Conservation (phyloP, 2,888 invertebrate species). For the Hypolimnas misippus region DNA sequence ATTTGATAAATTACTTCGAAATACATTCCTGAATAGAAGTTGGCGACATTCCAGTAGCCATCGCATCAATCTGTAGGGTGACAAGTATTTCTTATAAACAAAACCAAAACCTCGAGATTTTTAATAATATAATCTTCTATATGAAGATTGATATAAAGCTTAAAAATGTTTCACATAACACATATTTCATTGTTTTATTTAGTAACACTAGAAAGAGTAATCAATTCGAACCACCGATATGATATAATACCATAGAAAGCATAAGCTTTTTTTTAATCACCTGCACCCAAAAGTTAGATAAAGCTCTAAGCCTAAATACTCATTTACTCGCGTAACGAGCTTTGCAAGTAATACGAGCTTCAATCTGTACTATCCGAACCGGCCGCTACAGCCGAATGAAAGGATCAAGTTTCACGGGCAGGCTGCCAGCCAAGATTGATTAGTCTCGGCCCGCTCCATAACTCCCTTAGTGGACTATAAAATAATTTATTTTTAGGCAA, state of each 20-base stretch:
- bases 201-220: too few species aligned
- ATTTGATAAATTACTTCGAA: conserved; percentile 20
- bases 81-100: neutral
- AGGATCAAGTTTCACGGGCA: conserved; percentile 41
- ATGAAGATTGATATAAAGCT: too few species aligned
- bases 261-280: neutral
- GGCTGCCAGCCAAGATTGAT: conserved; percentile 42
- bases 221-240: too few species aligned
- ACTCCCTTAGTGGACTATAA: conserved; percentile 24
- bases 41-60: conserved; percentile 19
- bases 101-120: neutral
- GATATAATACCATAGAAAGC: too few species aligned
- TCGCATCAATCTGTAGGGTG: conserved; percentile 15
- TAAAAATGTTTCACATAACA: too few species aligned
- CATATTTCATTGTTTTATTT: too few species aligned
- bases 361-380: conserved; percentile 13
- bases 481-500: conserved; percentile 29
- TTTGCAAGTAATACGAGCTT: conserved; percentile 23
- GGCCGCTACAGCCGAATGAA: conserved; percentile 30
- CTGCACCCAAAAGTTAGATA: neutral
- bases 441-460: conserved; percentile 21
- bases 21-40: conserved; percentile 14
- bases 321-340: conserved; percentile 11
- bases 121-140: neutral
- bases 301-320: neutral